Conservation (phyloP, 2,113 vertebrate species). For the Pantherophis guttatus region DNA sequence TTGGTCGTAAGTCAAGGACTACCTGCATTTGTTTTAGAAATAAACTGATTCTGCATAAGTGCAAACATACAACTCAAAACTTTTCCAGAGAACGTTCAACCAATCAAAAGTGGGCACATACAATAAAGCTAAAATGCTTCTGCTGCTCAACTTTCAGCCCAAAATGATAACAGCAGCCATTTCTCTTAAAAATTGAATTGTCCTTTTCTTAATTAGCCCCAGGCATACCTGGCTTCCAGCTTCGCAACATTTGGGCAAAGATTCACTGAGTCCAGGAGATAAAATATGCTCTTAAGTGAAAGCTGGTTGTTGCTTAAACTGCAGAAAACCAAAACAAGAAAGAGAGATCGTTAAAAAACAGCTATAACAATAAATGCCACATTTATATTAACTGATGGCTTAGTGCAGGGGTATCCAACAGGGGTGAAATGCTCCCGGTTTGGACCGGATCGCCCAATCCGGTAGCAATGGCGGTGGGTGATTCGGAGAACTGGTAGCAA, state of each 20-base stretch:
- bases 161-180: background rate
- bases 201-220: background rate
- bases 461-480: no score
- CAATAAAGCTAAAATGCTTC: background rate
- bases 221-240: constrained; percentile 75
- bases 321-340: background rate
- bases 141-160: background rate
- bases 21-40: background rate
- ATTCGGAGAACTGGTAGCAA: no score
- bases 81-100: background rate
- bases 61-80: background rate
- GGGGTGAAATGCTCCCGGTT: no score
- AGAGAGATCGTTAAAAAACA: constrained; percentile 9
- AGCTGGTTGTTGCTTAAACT: constrained; percentile 80
- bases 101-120: background rate
- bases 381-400: background rate
- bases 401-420: background rate
- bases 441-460: no score
- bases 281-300: constrained; percentile 63
- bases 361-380: background rate
- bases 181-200: background rate
- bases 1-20: no score
- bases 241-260: constrained; percentile 60
- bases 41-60: background rate
- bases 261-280: constrained; percentile 65